Base-by-base conservation (phyloP, 2,113 vertebrate genomes). In the Poicephalus meyeri region DNA sequence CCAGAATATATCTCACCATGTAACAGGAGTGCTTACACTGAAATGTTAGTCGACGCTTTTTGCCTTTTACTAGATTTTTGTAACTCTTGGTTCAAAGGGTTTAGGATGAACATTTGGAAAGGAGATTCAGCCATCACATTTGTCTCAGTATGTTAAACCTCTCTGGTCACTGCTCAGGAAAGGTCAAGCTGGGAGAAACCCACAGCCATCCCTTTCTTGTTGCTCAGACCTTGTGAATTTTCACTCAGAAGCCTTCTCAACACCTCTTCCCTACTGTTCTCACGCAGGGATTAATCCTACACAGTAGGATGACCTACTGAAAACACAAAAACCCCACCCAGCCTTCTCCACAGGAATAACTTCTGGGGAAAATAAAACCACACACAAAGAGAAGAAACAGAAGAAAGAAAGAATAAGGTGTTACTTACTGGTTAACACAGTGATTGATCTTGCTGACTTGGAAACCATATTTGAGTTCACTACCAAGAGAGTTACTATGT, bases 361-460 rank as follows among this genome's bases (percentile, higher is more conserved):
- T 71, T 82, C 37, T 37, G n/a, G 6, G 16, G 6, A 7, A 50
- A 15, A 33, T 39, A 35, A 53, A 16, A 1, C 15, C 50, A 76
- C 63, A 77, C 17, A 80, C 42, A 70, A 4, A 63, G 60, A 81
- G 39, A 87, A 64, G 42, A 31, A 55, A 72, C 24, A 71, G 47
- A 63, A 91, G 15, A 6, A 50, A 61, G 44, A 28, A 14, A 39
- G 21, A 80, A 55, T 7, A 61, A 88, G 11, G 6, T 26, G 28
- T 86, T 92, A 94, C 99, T 99, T 98, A 99, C 99, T 99, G 74
- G 99, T 99, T 97, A 99, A 97, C 70, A 99, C 97, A 23, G 98
- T 97, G 46, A 98, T 72, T 19, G 98, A 99, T 95, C 98, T 97
- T 16, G 98, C 66, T 23, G 99, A 98, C 95, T 98, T 98, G 96